Percentiles rank a stretch among this genome's conserved stretches.
Conservation (phyloP, 53 echinoderm and acorn worm species). For the Stichopus horrens region DNA sequence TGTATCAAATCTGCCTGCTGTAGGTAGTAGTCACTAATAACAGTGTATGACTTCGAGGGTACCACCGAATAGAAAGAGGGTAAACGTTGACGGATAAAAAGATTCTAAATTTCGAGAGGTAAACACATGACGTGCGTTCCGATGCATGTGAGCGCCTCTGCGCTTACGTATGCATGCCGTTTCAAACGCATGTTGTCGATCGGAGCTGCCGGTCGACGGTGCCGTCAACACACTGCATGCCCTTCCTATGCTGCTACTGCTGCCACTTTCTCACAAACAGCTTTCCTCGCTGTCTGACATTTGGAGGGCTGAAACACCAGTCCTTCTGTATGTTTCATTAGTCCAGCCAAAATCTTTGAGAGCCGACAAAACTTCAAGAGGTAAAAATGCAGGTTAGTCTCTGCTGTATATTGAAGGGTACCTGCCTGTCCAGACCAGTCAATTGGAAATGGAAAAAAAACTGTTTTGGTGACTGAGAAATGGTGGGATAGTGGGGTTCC, state of each 20-base stretch:
- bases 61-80: neutral
- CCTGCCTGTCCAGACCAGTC: neutral
- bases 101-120: neutral
- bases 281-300: neutral
- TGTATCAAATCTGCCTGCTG: neutral
- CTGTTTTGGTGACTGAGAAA: neutral
- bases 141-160: slow-evolving; percentile 34
- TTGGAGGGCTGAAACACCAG: slow-evolving; percentile 3
- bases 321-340: neutral
- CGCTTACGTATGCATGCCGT: slow-evolving; percentile 20
- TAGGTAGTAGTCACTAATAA: neutral
- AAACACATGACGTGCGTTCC: neutral
- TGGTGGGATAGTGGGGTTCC: neutral
- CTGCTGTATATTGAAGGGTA: neutral
- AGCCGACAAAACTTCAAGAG: neutral
- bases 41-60: neutral
- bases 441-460: neutral
- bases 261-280: neutral
- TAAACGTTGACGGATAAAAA: neutral
- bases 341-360: neutral
- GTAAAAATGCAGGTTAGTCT: neutral
- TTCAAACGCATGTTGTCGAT: neutral
- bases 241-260: neutral
- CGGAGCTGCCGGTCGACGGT: neutral
- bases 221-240: neutral